Evolutionary conservation across 64 coral and sea anemone genomes (phyloP).

Genomic region (Stylophora pistillata): DNA sequence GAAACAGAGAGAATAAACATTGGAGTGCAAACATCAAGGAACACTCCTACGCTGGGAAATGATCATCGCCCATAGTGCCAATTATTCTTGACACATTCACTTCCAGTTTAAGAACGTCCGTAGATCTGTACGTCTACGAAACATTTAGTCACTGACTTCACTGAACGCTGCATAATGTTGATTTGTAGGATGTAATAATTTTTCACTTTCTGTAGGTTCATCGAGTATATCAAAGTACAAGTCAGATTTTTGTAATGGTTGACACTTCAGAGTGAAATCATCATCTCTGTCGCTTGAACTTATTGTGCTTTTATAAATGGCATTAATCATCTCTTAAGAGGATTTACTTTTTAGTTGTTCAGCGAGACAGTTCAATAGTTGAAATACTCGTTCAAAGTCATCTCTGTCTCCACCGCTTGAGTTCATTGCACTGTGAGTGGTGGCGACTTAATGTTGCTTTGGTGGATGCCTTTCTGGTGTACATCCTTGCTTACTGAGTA

Average conservation of each 20-base stretch:
- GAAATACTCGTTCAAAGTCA: background rate
- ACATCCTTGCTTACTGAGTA: slow-evolving; percentile 3
- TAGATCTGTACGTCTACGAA: too few species aligned
- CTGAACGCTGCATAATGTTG: too few species aligned
- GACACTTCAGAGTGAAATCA: too few species aligned
- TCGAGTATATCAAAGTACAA: background rate
- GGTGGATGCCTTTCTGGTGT: slow-evolving; percentile 46
- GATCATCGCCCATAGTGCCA: too few species aligned
- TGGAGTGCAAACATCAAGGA: too few species aligned
- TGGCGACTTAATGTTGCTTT: slow-evolving; percentile 23
- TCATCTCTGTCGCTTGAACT: too few species aligned
- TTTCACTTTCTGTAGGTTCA: slow-evolving; percentile 36
- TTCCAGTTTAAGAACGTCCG: too few species aligned
- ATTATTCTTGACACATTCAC: too few species aligned
- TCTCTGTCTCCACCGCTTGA: too few species aligned
- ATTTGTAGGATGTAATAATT: background rate
- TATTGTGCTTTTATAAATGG: background rate
- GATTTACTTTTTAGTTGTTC: background rate
- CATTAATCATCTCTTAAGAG: slow-evolving; percentile 16
- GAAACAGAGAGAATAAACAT: too few species aligned
- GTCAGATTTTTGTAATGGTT: slow-evolving; percentile 2
- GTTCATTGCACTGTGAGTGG: background rate
- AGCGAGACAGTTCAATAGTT: too few species aligned
- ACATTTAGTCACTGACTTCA: background rate
- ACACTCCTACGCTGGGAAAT: too few species aligned